phyloP scores from a whole-genome alignment of 2,113 vertebrate species.

The Nanorana parkeri region DNA sequence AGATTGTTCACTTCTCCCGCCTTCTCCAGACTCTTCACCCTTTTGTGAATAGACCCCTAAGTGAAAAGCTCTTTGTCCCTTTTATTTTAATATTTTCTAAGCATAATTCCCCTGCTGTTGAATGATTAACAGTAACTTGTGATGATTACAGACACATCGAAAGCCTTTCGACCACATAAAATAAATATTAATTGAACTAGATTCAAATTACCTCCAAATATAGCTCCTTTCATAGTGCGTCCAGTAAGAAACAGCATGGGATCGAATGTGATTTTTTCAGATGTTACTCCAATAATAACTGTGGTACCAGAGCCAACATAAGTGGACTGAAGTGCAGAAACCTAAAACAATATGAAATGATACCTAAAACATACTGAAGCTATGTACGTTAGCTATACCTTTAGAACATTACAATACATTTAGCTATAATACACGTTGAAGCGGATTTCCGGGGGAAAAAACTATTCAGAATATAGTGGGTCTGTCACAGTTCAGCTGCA shows the following conservation, averaged over 20 bases:
- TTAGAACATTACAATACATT: background rate
- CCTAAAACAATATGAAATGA: conserved; percentile 50
- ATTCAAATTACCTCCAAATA: conserved; percentile 60
- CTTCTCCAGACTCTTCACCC: too few species aligned
- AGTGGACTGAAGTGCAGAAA: conserved; percentile 63
- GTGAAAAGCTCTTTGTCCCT: too few species aligned
- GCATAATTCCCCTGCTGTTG: too few species aligned
- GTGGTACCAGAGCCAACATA: conserved; percentile 58
- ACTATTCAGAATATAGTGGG: too few species aligned
- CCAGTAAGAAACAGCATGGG: conserved; percentile 63
- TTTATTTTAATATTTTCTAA: too few species aligned
- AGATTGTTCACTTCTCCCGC: too few species aligned
- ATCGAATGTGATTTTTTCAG: background rate
- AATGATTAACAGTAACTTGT: too few species aligned
- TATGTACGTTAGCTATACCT: background rate
- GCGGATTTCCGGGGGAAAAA: too few species aligned
- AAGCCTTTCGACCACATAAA: too few species aligned
- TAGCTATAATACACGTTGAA: background rate
- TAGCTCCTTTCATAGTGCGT: conserved; percentile 59
- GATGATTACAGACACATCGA: too few species aligned
- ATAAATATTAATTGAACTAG: background rate
- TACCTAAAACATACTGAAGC: background rate
- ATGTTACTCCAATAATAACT: conserved; percentile 33
- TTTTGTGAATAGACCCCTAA: too few species aligned
- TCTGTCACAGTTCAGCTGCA: too few species aligned